A percentile compares a stretch with the other conserved stretches of the same genome.
Evolutionary conservation across 2,888 invertebrate species (phyloP).

Genomic region (Lasioglossum zephyrum): DNA sequence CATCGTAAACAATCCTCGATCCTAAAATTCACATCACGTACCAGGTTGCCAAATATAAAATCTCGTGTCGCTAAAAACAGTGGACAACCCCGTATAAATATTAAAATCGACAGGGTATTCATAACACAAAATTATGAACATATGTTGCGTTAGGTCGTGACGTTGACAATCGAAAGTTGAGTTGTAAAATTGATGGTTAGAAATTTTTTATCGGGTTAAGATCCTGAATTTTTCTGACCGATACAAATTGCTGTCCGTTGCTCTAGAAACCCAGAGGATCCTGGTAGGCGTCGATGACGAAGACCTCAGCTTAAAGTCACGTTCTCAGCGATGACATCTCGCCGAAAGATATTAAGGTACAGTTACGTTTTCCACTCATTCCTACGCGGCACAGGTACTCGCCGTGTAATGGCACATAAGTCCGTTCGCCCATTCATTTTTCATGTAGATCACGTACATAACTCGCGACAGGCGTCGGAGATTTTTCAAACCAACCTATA

Average conservation of each 20-base stretch:
- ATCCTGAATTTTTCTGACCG: neutral
- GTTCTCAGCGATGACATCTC: constrained; percentile 56
- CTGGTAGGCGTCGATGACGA: constrained; percentile 7
- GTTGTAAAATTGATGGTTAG: no score
- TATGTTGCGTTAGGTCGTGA: neutral
- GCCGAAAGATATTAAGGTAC: constrained; percentile 64
- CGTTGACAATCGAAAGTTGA: neutral
- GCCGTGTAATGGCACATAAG: constrained; percentile 44
- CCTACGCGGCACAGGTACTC: constrained; percentile 70
- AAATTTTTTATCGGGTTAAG: no score
- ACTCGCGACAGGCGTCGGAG: constrained; percentile 58
- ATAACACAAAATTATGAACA: neutral
- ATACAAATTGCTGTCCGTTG: neutral
- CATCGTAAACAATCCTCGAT: neutral
- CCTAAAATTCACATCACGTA: neutral
- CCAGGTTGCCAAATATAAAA: neutral
- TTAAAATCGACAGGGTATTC: neutral
- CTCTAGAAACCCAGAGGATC: neutral
- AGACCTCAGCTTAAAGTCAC: neutral
- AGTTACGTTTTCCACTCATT: constrained; percentile 77
- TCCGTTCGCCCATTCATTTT: constrained; percentile 76
- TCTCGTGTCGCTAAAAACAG: neutral
- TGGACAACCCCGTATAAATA: neutral
- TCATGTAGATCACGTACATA: constrained; percentile 79
- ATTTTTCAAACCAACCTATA: constrained; percentile 50